Base-by-base conservation (phyloP, 2,797 vertebrate species). In the Garrulus glandarius region DNA sequence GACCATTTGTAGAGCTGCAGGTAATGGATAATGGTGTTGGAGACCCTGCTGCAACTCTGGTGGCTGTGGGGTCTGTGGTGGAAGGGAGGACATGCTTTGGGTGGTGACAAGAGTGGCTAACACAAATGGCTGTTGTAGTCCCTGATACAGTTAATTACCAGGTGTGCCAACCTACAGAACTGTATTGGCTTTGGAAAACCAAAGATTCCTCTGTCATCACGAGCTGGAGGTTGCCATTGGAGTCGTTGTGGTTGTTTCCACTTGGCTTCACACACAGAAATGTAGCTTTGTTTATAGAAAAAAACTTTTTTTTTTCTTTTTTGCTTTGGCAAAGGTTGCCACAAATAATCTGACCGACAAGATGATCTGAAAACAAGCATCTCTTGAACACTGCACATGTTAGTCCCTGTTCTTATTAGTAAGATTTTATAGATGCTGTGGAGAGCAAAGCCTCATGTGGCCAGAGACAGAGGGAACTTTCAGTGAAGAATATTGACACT, bases 291-390 rank as follows among this genome's bases (percentile, higher is more conserved):
- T 15, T 30, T 84, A 65, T 57, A 4, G 1, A 7, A 41, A 61
- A 71, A 61, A 52, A 3, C 9, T 44, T 21, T 17, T 36, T 17
- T 36, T 22, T 15, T 55, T 2, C 1, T 85, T 30, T 20, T 71
- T 93, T 67, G 9, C 46, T 75, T 93, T 92, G 87, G 52, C 57
- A 83, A 92, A 89, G 50, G 27, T 84, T 84, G 19, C 55, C 82
- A 39, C 84, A 92, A 91, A 57, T 89, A 92, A 92, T 71, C 52
- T 79, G 80, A 63, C 34, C 79, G 67, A 72, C 79, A 93, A 95
- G 30, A 78, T 88, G 70, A 84, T 70, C 15, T 74, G 74, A 80
- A 97, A 97, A 83, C 59, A 95, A 93, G 29, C 67, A 41, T 6
- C 46, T 90, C 67, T 93, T 92, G 68, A 87, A 53, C 36, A 22